phyloP scores from a whole-genome alignment of 2,888 invertebrate species.

The Drosophila conformis region DNA sequence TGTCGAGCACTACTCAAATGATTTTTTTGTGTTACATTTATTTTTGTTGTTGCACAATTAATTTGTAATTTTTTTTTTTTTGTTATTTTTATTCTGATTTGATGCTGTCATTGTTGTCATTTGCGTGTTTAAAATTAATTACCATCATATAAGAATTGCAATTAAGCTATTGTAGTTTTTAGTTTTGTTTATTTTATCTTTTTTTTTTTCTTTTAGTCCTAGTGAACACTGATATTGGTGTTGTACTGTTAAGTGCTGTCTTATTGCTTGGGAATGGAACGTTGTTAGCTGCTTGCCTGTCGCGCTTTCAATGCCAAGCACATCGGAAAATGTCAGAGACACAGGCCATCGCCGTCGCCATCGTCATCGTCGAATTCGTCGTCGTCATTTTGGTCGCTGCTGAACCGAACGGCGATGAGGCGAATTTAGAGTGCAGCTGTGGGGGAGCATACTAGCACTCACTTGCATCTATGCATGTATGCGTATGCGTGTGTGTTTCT shows the following conservation, averaged over 20 bases:
- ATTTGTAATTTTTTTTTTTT: constrained; percentile 50
- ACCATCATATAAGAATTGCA: constrained; percentile 25
- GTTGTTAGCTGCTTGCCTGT: constrained; percentile 78
- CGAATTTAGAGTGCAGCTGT: constrained; percentile 30
- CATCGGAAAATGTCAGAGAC: constrained; percentile 54
- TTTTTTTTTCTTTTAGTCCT: constrained; percentile 12
- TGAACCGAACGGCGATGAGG: constrained; percentile 28
- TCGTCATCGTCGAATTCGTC: constrained; percentile 22
- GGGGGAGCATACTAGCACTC: constrained; percentile 20
- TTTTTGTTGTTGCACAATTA: constrained; percentile 52
- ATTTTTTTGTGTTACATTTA: constrained; percentile 2
- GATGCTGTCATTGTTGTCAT: constrained; percentile 55
- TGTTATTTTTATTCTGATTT: constrained; percentile 22
- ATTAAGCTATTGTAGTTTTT: constrained; percentile 13
- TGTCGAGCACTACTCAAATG: constrained; percentile 44
- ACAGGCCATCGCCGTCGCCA: constrained; percentile 46
- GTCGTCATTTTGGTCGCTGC: constrained; percentile 12
- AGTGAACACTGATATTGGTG: constrained; percentile 33
- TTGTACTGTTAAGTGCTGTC: constrained; percentile 5
- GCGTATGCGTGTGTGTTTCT: neutral
- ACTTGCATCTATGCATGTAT: constrained; percentile 24
- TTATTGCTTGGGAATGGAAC: constrained; percentile 46
- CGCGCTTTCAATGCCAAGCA: constrained; percentile 82
- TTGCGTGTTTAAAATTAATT: constrained; percentile 45
- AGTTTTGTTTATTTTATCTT: constrained; percentile 7